Conservation (phyloP, 2,113 vertebrate species). For the Xiphophorus hellerii region DNA sequence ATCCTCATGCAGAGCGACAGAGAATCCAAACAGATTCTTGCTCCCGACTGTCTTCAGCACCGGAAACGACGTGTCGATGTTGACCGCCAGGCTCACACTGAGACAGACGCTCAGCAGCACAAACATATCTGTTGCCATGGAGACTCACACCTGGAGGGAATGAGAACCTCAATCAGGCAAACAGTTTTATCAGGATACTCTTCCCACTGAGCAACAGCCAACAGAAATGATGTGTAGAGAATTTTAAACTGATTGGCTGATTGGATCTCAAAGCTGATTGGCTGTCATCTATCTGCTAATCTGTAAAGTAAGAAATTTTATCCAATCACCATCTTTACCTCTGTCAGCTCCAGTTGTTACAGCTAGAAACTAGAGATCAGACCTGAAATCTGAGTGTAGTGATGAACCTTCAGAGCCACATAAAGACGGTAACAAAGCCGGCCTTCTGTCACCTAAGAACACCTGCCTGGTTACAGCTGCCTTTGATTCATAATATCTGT, state of each 20-base stretch:
- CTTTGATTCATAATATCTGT: too few relatives aligned
- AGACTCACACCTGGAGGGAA: slow-evolving; percentile 10
- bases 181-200: background rate
- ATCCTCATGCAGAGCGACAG: slow-evolving; percentile 63
- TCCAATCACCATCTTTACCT: background rate
- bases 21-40: slow-evolving; percentile 62
- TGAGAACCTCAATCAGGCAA: background rate
- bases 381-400: too few relatives aligned
- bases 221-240: background rate
- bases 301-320: background rate
- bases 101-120: slow-evolving; percentile 20
- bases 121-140: slow-evolving; percentile 46
- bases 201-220: background rate
- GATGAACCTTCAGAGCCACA: too few relatives aligned
- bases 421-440: too few relatives aligned
- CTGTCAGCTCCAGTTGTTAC: background rate
- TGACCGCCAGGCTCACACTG: slow-evolving; percentile 20
- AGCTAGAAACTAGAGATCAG: too few relatives aligned
- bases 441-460: too few relatives aligned
- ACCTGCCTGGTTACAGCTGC: too few relatives aligned
- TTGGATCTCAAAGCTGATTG: background rate
- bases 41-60: slow-evolving; percentile 51
- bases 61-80: slow-evolving; percentile 63
- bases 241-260: background rate
- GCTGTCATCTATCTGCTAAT: background rate